A percentile compares a stretch with the other conserved stretches of the same genome.
Evolutionary conservation across 2,113 vertebrate species (phyloP).

Genomic region (Indri indri): DNA sequence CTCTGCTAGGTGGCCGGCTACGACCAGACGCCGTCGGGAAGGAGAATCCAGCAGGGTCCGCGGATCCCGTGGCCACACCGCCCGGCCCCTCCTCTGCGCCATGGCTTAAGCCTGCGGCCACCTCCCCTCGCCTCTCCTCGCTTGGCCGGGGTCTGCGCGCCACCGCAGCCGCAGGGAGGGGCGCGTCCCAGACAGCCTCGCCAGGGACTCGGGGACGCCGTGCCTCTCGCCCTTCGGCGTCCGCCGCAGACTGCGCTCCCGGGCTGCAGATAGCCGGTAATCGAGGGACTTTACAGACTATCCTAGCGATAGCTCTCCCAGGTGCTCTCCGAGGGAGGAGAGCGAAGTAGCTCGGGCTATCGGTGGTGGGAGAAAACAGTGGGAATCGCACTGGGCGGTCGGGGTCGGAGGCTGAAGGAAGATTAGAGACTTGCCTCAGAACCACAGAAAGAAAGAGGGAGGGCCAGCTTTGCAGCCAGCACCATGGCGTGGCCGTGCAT

Average conservation of each 20-base stretch:
- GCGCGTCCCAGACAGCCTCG: constrained; percentile 54
- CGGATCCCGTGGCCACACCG: background rate
- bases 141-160: constrained; percentile 37
- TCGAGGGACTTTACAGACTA: constrained; percentile 17
- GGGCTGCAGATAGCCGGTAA: constrained; percentile 41
- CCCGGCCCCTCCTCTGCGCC: constrained; percentile 43
- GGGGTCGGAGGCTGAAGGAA: background rate
- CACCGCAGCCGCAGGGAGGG: constrained; percentile 62
- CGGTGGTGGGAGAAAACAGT: background rate
- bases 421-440: constrained; percentile 30
- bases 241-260: background rate
- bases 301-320: background rate
- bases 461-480: constrained; percentile 28
- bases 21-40: background rate
- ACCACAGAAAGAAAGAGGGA: background rate
- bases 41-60: background rate
- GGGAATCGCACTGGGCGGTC: background rate
- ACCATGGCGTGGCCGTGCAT: constrained; percentile 99
- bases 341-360: background rate
- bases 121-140: background rate
- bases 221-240: background rate
- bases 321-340: background rate
- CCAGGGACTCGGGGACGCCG: background rate
- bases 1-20: background rate
- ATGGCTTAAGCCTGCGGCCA: constrained; percentile 65